Base-by-base conservation (phyloP, 2,888 invertebrate species). In the Adelphocoris suturalis region DNA sequence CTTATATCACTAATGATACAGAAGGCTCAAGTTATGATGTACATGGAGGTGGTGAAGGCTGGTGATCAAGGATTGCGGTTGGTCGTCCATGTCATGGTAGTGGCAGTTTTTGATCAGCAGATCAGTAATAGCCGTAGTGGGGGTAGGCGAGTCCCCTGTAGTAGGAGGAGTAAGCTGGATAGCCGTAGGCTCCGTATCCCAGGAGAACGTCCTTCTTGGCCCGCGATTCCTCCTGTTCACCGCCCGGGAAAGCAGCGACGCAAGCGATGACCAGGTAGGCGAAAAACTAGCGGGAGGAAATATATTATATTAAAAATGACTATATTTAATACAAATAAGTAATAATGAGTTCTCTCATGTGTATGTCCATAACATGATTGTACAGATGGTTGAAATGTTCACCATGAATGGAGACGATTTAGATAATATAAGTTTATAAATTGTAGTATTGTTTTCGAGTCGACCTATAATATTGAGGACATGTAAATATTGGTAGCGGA, bases 181-280 rank as follows among this genome's bases (percentile, higher is more conserved):
- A 57, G n/a, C 1, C 11, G 52, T 52, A 52, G 7, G 57, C 16
- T 14, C 57, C 57, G 5, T 57, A 57, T n/a, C 57, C 57, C n/a
- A 57, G 57, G 57, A 57, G 57, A 0, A 57, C 57, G 57, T 57
- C 57, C 57, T 57, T 57, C 57, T 57, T 57, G 0, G 0, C 1
- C 16, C 57, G 57, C 16, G 5, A 16, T 57, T n/a, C 57, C 19
- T 57, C 16, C 19, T n/a, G n/a, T n/a, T 57, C n/a, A 57, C n/a
- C 57, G n/a, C 57, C 57, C 16, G 57, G 57, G 57, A 57, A 57
- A n/a, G 57, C 57, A n/a, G 57, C 57, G 57, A 57, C 57, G 57
- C 57, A 57, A n/a, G 57, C 57, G 57, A 57, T 57, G n/a, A n/a
- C n/a, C 57, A 57, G n/a, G 57, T 16, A 57, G 57, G 57, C 57